Base-by-base conservation (phyloP, 1,140 invertebrate genomes). In the Cataglyphis hispanica region DNA sequence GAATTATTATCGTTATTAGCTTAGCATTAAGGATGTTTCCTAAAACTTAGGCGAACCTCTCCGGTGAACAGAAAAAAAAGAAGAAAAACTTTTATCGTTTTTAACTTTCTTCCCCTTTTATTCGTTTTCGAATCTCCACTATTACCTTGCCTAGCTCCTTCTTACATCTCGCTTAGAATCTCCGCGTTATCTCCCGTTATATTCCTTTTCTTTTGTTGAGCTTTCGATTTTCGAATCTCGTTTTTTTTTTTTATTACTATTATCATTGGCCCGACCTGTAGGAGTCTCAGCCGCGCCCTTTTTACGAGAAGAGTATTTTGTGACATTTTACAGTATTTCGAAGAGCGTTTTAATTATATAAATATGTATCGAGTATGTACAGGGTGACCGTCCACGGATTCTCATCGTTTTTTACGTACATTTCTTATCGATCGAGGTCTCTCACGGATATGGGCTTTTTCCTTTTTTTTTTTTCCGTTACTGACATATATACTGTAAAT, bases 301-400 rank as follows among this genome's bases (percentile, higher is more conserved):
- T 94, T 93, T 93, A 93, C 88, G 90, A 93, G 86, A 93, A 93
- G 92, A 95, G 93, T 95, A 94, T 95, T 95, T 94, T 94, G 92
- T 95, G 93, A 94, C 92, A 95, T 94, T 95, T 94, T 94, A 94
- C 94, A 95, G 94, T 95, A 95, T 95, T 95, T 95, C 90, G 93
- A 94, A 88, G 92, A 94, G 91, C 91, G 93, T 94, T 94, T 94
- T 94, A 93, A 94, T 94, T 94, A 90, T 94, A 93, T 92, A 93
- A 93, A 89, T 92, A 91, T 92, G 92, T 93, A 92, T 91, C 90
- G 89, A 93, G 91, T 93, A 69, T 93, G 91, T 92, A 93, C 92
- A 93, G 91, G 92, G 93, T 93, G 93, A 92, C 92, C 93, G 92
- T 93, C 93, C 92, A 93, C 90, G 91, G 88, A 92, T 93, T 93